Evolutionary conservation across 2,888 invertebrate species (phyloP), one percentile per base, ranked within the genome.

Genomic region (Entomobrya proxima): DNA sequence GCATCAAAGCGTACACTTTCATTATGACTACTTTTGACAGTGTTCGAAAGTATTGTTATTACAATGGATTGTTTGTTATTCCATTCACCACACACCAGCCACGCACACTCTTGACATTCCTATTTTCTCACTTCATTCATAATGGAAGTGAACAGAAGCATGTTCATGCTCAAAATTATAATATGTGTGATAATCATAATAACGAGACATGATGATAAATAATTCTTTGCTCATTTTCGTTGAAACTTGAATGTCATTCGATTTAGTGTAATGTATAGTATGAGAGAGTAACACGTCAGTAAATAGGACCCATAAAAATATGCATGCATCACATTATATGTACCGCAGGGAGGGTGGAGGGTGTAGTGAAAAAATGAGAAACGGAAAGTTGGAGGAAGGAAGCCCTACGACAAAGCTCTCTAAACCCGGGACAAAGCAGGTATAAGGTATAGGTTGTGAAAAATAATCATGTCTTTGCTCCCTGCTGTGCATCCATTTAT

Each of bases 301-400:
- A 44, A 7, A n/a, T n/a, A n/a, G n/a, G n/a, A n/a, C n/a, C n/a
- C n/a, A n/a, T n/a, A n/a, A 3, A 21, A 64, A 37, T 55, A 55
- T 55, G 37, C 35, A 37, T 37, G 5, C n/a, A 64, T 0, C 64
- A 37, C 18, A 64, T 37, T 32, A 32, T 61, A 24, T 15, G 27
- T 27, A 2, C 32, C 24, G 27, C 13, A 18, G 64, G 2, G 37
- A 64, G 37, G 13, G 47, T 47, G 9, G 27, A 18, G 64, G 2
- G 37, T 37, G 37, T 11, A 30, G 24, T 5, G 27, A 78, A 78
- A 47, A 78, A 78, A 78, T 50, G 78, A 64, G 61, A 47, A 78
- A 44, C 30, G 78, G 78, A 78, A 78, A 58, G 64, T 32, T 61
- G 35, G 5, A 44, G 78, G 78, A 77, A 77, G 77, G 61, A 78